Evolutionary conservation across 2,888 invertebrate species (phyloP), one percentile per base, ranked within the genome.

Genomic region (Lycocerus yunnanus): DNA sequence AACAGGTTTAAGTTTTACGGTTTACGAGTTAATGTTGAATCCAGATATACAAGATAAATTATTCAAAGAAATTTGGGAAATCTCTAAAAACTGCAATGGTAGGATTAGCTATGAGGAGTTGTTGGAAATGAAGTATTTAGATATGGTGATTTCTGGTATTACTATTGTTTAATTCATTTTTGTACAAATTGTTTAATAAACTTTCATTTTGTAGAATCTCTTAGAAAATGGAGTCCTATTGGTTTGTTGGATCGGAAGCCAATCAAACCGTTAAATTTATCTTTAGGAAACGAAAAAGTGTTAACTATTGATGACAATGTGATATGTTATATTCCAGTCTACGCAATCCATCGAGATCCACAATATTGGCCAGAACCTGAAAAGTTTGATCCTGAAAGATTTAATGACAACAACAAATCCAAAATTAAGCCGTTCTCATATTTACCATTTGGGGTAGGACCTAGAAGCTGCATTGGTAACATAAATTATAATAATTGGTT

Each of bases 381-480:
- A 6, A 75, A 78, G 21, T 86, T 86, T 69, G 83, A 84, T 79
- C 85, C 85, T 0, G 85, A 85, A 73, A 75, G 85, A 73, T 85
- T 85, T 76, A 90, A 86, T 1, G 89, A 90, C 0, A 89, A 90
- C 77, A 91, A 91, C 80, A 90, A 89, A 77, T 84, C 85, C 1
- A 86, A 87, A n/a, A 88, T 89, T 15, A 79, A 85, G 13, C 87
- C 88, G 0, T 88, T 87, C 63, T 84, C 88, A 0, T 84, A 82
- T 66, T n/a, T 84, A n/a, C 84, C 84, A 1, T 84, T 84, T 74
- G 84, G 84, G 1, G 10, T 91, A 0, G 92, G 92, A 3, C 91
- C 90, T 1, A 88, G 92, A 71, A 91, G 89, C 81, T 92, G 92
- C 61, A 63, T 63, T 18, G 61, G 61, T 63, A 18, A n/a, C 18